Conservation (phyloP, 2,888 invertebrate species). For the Spatulosminthurus flaviceps region DNA sequence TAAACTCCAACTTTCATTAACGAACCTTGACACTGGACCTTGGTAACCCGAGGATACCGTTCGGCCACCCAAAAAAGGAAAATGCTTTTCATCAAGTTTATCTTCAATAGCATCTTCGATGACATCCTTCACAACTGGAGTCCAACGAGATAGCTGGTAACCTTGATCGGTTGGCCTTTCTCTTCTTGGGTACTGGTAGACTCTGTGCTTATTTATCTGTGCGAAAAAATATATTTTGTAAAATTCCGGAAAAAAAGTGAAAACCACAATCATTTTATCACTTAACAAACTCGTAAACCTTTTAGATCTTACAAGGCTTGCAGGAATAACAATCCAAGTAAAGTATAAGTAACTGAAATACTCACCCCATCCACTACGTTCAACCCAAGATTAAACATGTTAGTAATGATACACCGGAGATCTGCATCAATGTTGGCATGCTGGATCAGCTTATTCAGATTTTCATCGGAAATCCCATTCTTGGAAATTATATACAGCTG, state of each 20-base stretch:
- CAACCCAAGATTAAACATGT: conserved; percentile 90
- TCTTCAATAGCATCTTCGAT: conserved; percentile 99
- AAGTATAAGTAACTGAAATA: conserved; percentile 54
- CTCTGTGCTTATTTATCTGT: conserved; percentile 82
- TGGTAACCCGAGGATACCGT: conserved; percentile 82
- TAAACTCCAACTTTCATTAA: conserved; percentile 18
- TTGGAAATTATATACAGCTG: conserved; percentile 97
- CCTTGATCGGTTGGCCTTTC: conserved; percentile 97
- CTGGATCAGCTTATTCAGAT: conserved; percentile 94
- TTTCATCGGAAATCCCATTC: conserved; percentile 98
- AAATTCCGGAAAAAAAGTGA: too few relatives aligned
- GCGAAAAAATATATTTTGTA: too few relatives aligned
- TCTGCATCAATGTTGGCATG: conserved; percentile 93
- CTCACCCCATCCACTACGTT: conserved; percentile 89
- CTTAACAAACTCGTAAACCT: conserved; percentile 18
- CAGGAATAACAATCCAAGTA: too few relatives aligned
- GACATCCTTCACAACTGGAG: conserved; percentile 95
- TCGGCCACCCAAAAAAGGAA: conserved; percentile 92
- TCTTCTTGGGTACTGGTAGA: conserved; percentile 88
- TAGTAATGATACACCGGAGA: conserved; percentile 95
- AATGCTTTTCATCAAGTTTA: conserved; percentile 94
- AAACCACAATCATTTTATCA: not conserved
- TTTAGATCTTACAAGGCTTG: too few relatives aligned
- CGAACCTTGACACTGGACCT: conserved; percentile 76
- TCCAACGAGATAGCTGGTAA: conserved; percentile 99